A percentile compares a stretch with the other conserved stretches of the same genome.
phyloP scores from a whole-genome alignment of 2,888 invertebrate species.

The Bombylius discolor region DNA sequence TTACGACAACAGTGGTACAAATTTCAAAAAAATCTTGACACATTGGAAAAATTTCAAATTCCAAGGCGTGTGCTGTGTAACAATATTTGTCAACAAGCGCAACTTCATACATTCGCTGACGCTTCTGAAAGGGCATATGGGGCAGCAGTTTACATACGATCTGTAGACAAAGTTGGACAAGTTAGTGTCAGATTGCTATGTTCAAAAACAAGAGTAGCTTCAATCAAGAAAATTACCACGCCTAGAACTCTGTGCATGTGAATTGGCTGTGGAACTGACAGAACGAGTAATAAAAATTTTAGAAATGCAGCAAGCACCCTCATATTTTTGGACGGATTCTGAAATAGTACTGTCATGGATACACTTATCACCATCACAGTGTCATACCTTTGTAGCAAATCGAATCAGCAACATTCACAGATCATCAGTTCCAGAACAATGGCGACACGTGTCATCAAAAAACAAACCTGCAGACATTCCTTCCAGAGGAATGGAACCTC shows the following conservation, averaged over 20 bases:
- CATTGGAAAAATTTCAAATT: neutral
- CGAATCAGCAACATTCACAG: slow-evolving; percentile 12
- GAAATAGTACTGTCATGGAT: slow-evolving; percentile 10
- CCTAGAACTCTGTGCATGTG: slow-evolving; percentile 8
- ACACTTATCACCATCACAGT: neutral
- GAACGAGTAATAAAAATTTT: no score
- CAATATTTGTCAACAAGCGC: neutral
- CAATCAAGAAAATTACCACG: slow-evolving; percentile 4
- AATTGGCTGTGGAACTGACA: neutral
- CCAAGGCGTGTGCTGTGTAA: neutral
- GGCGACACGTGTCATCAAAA: slow-evolving; percentile 9
- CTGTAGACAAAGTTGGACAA: neutral
- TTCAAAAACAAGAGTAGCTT: slow-evolving; percentile 8
- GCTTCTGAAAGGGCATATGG: slow-evolving; percentile 6
- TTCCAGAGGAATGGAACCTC: slow-evolving; percentile 11
- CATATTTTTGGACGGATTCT: slow-evolving; percentile 16
- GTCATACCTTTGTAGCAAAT: slow-evolving; percentile 10
- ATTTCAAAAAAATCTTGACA: neutral
- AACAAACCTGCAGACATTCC: slow-evolving; percentile 13
- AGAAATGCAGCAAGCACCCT: neutral
- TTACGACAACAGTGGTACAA: neutral
- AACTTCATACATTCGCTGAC: slow-evolving; percentile 12
- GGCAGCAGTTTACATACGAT: neutral
- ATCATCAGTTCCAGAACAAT: neutral
- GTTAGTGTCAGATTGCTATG: slow-evolving; percentile 6